These are phyloP conservation scores for Ectemnius lituratus DNA, from an alignment of 2,888 invertebrate species.

Conservation along the genomic window DNA sequence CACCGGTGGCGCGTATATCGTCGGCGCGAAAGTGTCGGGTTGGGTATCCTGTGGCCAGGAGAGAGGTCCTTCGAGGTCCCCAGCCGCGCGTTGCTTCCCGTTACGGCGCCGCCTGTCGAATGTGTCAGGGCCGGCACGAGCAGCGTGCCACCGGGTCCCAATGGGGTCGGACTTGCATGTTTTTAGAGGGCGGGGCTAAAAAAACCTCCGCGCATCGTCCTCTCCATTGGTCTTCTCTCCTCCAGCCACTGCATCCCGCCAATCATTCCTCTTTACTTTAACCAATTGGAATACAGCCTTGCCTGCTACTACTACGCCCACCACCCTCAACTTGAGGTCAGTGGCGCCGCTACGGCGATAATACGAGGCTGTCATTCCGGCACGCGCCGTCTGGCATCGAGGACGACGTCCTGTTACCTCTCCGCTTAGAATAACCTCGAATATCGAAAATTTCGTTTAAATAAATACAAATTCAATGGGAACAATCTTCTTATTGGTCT, in stretches of 20 bases:
- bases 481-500: no score
- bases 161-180: constrained; percentile 69
- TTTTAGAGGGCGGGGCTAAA: constrained; percentile 57
- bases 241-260: constrained; percentile 54
- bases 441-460: neutral
- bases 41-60: constrained; percentile 63
- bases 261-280: constrained; percentile 28
- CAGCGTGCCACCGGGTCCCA: constrained; percentile 74
- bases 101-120: constrained; percentile 78
- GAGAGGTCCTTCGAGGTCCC: constrained; percentile 73
- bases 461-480: neutral
- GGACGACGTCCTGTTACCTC: constrained; percentile 36
- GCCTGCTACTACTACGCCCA: constrained; percentile 43
- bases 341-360: constrained; percentile 72
- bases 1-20: constrained; percentile 53
- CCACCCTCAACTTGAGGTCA: constrained; percentile 45
- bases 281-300: constrained; percentile 54
- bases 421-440: constrained; percentile 10
- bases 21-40: constrained; percentile 51
- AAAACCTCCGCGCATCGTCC: constrained; percentile 54
- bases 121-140: constrained; percentile 77
- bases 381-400: constrained; percentile 63
- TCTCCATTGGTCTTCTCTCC: constrained; percentile 44
- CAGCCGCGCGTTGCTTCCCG: constrained; percentile 78
- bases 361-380: constrained; percentile 71